phyloP scores from a whole-genome alignment of 2,888 invertebrate species.

The Ophion ellenae region DNA sequence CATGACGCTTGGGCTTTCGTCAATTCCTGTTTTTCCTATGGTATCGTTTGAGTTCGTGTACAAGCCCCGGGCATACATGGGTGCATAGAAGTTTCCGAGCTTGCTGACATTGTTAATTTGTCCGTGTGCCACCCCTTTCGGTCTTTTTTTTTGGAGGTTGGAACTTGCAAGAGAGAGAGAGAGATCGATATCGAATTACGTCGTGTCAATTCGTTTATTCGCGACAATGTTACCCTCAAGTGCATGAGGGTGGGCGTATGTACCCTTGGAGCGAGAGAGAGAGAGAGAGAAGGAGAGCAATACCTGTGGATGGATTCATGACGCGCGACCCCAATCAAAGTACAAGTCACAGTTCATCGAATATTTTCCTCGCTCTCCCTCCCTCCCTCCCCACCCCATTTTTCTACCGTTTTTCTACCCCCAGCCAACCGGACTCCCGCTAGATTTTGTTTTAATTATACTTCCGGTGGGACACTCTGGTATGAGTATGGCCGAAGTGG shows the following conservation, averaged over 20 bases:
- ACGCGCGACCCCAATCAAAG: background rate
- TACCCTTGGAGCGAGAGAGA: no score
- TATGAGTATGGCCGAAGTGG: background rate
- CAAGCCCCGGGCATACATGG: background rate
- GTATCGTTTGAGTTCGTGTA: constrained; percentile 12
- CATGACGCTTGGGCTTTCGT: background rate
- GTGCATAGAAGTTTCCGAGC: background rate
- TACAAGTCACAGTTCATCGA: background rate
- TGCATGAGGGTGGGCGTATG: no score
- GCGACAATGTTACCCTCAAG: no score
- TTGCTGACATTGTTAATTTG: background rate
- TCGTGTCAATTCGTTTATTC: no score
- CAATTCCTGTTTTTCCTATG: constrained; percentile 24
- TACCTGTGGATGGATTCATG: background rate
- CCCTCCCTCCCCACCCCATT: background rate
- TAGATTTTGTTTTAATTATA: background rate
- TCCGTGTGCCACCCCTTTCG: background rate
- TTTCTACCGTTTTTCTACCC: background rate
- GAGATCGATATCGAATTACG: no score
- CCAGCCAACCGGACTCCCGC: background rate
- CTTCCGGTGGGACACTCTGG: background rate
- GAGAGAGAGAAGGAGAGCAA: no score
- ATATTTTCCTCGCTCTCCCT: background rate
- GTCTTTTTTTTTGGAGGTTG: background rate
- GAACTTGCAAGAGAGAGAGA: no score